Base-by-base conservation (phyloP, 2,888 invertebrate species). In the Catotricha subobsoleta region DNA sequence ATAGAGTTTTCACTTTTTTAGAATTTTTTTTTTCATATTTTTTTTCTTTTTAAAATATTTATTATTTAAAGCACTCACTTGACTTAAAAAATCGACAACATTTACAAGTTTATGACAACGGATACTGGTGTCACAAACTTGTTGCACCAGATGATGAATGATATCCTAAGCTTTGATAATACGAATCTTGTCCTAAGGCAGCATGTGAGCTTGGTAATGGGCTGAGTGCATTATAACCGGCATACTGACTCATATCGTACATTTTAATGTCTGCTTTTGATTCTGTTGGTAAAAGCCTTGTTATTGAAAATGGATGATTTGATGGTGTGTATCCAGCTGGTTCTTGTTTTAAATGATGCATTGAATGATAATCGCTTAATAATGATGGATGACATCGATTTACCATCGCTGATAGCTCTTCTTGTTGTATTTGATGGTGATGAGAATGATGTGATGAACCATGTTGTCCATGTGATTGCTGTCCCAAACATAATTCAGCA, bases 271-370 rank as follows among this genome's bases (percentile, higher is more conserved):
- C 90, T 49, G 86, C 71, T 64, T 88, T 87, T 49, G 81, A 79
- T 60, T 86, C 86, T 36, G 75, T 71, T 41, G 91, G 90, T 55
- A 94, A 72, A 58, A 94, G 71, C 62, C 90, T 79, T 54, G 84
- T 90, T 64, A 94, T 94, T 60, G 88, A 88, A 68, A 94, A 94
- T 19, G 92, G 92, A 59, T 90, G 91, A 59, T 74, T 82, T 49
- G 83, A 76, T 13, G 83, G 80, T 44, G 84, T 81, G 57, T 83
- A 83, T 16, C 73, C 72, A 30, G 76, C 67, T 40, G 78, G 78
- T 59, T 81, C 80, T 57, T 81, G 80, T 58, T 86, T 86, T 51
- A 86, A 65, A 53, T 80, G 80, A 49, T 74, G 74, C 57, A 68
- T 68, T 25, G 59, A 54, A 56, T 70, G 75, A 51, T 74, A 74